Evolutionary conservation across 1,140 invertebrate genomes (phyloP), one percentile per base, ranked within the genome.

Genomic region (Antheraea pernyi): DNA sequence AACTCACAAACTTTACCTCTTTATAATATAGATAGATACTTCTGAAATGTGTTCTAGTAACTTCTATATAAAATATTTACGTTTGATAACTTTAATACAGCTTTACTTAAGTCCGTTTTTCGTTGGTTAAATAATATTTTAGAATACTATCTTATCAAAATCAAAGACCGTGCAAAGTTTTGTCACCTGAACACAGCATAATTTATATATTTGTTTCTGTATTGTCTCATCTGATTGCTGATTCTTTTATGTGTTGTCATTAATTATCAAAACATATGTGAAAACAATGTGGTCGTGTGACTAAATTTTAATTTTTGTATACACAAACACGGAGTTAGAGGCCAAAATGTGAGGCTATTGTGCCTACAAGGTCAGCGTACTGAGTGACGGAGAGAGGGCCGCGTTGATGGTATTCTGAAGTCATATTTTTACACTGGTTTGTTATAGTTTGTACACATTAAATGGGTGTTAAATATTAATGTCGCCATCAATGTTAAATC

Each of bases 351-450:
- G 76, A 67, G 74, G 73, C 83, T 79, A 86, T 86, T 89, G 86
- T 89, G 74, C 48, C 71, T 68, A 73, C 85, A 89, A 89, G 85
- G 87, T 89, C 85, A 88, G 79, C 79, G 82, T 69, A 82, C 83
- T 72, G 74, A 72, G 67, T 60, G 62, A 72, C 72, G 76, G 62
- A 71, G 71, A 74, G 73, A 73, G 73, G 74, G 72, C 76, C 74
- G 73, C 77, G 61, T 59, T 72, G 67, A 74, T 76, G 75, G 77
- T 73, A 76, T 80, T 85, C 80, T 85, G 76, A 82, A 79, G 81
- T 76, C 85, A 75, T 72, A 78, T 81, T 81, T 80, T 80, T 78
- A 68, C 76, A 74, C 67, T 69, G 71, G 65, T 67, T 73, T 79
- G 77, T 81, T 74, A 70, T 75, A 78, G 75, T 65, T 59, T 76